phyloP scores from a whole-genome alignment of 2,113 vertebrate species.

The Anolis carolinensis region DNA sequence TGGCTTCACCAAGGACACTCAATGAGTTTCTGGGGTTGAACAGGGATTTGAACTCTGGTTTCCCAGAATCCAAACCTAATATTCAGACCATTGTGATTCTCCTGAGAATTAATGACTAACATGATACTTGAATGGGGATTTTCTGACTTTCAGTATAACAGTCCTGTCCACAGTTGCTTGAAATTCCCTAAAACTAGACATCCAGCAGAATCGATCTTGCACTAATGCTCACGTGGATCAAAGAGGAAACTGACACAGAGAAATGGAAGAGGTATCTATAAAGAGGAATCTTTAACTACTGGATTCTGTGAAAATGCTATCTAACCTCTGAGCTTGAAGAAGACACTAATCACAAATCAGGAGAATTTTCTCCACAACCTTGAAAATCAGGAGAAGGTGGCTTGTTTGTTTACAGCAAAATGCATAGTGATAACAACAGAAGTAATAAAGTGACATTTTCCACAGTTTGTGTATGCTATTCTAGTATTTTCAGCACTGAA shows the following conservation, averaged over 20 bases:
- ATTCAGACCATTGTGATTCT: no score
- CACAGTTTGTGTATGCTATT: neutral
- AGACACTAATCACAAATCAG: neutral
- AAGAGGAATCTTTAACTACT: no score
- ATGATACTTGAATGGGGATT: neutral
- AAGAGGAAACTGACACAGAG: neutral
- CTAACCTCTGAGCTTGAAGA: neutral
- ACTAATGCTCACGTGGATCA: neutral
- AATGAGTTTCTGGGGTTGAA: no score
- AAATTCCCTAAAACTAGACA: neutral
- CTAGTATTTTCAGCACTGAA: neutral
- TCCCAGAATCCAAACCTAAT: no score
- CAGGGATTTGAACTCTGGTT: no score
- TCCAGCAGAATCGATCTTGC: neutral
- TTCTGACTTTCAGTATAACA: neutral
- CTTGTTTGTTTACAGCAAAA: neutral
- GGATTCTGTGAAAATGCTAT: neutral
- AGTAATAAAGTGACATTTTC: neutral
- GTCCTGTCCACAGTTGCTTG: neutral
- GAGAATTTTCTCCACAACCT: neutral
- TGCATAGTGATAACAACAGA: neutral
- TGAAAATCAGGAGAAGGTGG: neutral
- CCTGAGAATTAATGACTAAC: neutral
- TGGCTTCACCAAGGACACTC: no score
- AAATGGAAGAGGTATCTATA: neutral